Conservation (phyloP, 2,113 vertebrate genomes). For the Eira barbara region DNA sequence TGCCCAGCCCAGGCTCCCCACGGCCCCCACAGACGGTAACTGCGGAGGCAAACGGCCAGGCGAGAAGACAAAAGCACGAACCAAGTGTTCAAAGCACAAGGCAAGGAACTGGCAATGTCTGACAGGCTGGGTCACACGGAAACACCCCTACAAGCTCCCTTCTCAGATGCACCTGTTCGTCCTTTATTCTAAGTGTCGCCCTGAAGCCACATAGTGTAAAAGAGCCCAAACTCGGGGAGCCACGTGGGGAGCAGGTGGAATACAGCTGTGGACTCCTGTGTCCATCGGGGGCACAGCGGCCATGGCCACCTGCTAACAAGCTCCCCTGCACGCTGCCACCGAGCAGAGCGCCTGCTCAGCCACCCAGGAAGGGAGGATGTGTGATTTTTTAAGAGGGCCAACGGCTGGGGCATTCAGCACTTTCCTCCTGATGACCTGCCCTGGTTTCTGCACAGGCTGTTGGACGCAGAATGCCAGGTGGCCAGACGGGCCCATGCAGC, state of each 20-base stretch:
- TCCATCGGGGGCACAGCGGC: background rate
- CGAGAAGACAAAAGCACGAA: fast-evolving
- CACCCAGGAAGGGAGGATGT: fast-evolving
- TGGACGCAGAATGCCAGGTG: background rate
- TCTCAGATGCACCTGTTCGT: background rate
- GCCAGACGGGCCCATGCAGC: fast-evolving
- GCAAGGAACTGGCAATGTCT: fast-evolving
- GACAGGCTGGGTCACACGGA: background rate
- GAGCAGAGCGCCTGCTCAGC: background rate
- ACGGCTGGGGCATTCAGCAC: background rate
- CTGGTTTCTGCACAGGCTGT: background rate
- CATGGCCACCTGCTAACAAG: fast-evolving
- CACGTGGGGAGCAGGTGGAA: background rate
- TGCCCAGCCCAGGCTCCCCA: background rate
- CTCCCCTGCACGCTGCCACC: fast-evolving
- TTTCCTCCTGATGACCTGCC: fast-evolving
- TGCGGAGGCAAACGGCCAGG: fast-evolving
- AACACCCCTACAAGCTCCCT: background rate
- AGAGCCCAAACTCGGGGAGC: background rate
- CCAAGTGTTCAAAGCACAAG: fast-evolving
- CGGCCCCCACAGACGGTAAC: fast-evolving
- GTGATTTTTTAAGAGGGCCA: fast-evolving
- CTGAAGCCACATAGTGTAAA: background rate
- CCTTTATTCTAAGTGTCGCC: background rate
- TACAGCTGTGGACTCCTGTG: background rate